Conservation (phyloP, 2,113 vertebrate species). For the Neolamprologus modestus region DNA sequence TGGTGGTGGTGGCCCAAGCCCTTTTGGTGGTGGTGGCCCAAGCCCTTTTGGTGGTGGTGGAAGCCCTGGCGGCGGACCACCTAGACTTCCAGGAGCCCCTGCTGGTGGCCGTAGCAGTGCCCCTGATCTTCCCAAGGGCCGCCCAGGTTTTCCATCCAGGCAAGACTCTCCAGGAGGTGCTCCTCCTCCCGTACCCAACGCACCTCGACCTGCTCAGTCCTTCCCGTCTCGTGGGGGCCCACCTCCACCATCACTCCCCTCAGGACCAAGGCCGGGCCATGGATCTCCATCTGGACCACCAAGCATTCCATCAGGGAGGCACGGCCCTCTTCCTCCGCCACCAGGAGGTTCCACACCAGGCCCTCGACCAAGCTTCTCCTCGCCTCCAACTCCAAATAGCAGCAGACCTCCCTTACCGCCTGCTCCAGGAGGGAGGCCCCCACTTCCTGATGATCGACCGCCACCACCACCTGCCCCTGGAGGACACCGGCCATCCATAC, state of each 20-base stretch:
- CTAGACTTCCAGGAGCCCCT: slow-evolving; percentile 66
- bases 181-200: slow-evolving; percentile 81
- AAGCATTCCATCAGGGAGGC: slow-evolving; percentile 70
- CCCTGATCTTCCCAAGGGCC: slow-evolving; percentile 73
- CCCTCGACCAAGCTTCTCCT: slow-evolving; percentile 3
- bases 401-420: slow-evolving; percentile 42
- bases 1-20: slow-evolving; percentile 60
- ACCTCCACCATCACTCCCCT: slow-evolving; percentile 61
- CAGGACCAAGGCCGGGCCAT: slow-evolving; percentile 56
- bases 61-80: slow-evolving; percentile 19
- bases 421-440: slow-evolving; percentile 65
- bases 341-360: slow-evolving; percentile 24
- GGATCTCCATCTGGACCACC: slow-evolving; percentile 60
- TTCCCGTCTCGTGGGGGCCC: slow-evolving; percentile 66
- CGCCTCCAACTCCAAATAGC: slow-evolving; percentile 39
- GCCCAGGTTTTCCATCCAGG: slow-evolving; percentile 68
- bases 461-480: slow-evolving; percentile 71
- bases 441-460: slow-evolving; percentile 69
- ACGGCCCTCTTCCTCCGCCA: slow-evolving; percentile 57
- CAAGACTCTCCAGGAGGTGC: slow-evolving; percentile 66
- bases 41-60: slow-evolving; percentile 69
- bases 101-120: slow-evolving; percentile 43
- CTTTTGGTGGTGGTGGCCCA: slow-evolving; percentile 69
- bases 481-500: slow-evolving; percentile 67
- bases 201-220: slow-evolving; percentile 74